Percentiles rank a stretch among this genome's conserved stretches.
Evolutionary conservation across 1,140 invertebrate genomes (phyloP).

Genomic region (Charaxes varanes): DNA sequence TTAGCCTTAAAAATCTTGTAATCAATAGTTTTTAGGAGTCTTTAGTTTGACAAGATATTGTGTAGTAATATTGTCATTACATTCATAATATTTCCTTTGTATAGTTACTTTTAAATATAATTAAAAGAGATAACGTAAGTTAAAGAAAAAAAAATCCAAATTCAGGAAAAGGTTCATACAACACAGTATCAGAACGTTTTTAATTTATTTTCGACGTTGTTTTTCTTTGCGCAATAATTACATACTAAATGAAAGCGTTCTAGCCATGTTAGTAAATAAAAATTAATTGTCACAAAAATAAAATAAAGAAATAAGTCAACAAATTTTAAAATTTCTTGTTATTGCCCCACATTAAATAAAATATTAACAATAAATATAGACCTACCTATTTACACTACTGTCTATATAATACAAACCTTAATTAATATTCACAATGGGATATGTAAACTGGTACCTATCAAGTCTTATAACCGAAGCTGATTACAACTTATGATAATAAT

Average conservation of each 20-base stretch:
- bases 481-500: slow-evolving; percentile 40
- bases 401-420: slow-evolving; percentile 65
- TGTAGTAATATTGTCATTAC: no score
- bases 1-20: no score
- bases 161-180: no score
- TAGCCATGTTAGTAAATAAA: no score
- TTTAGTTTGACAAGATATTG: no score
- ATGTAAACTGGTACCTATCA: slow-evolving; percentile 63
- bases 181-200: no score
- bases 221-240: slow-evolving; percentile 7
- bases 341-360: slow-evolving; percentile 53
- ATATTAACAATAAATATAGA: slow-evolving; percentile 44
- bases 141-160: no score
- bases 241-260: slow-evolving; percentile 4
- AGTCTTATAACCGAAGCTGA: slow-evolving; percentile 56
- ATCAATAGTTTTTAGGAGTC: no score
- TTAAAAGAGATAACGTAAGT: no score
- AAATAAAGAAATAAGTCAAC: slow-evolving; percentile 51
- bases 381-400: slow-evolving; percentile 65
- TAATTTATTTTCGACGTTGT: no score
- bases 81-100: no score
- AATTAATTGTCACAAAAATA: slow-evolving; percentile 47
- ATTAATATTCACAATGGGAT: slow-evolving; percentile 66
- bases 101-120: no score
- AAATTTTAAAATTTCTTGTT: slow-evolving; percentile 44